A percentile compares a stretch with the other conserved stretches of the same genome.
Conservation (phyloP, 2,113 vertebrate genomes). For the Petrocephalus zakoni region DNA sequence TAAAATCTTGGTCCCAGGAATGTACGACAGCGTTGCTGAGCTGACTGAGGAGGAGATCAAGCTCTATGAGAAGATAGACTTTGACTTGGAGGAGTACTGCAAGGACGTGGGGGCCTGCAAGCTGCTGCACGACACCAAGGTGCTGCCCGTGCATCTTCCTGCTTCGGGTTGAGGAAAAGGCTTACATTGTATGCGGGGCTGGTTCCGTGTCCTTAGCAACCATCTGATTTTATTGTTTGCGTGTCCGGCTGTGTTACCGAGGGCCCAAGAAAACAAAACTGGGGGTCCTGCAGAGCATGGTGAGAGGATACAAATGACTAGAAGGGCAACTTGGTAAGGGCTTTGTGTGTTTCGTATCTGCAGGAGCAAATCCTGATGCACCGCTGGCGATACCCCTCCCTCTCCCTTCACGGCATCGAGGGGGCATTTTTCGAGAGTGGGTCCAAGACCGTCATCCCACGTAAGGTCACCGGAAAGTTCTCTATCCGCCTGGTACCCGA, state of each 20-base stretch:
- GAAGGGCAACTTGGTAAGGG: not conserved
- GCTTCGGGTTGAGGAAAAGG: not conserved
- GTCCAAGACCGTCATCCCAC: conserved; percentile 89
- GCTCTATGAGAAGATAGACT: conserved; percentile 86
- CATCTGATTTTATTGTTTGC: not conserved
- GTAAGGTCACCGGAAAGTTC: conserved; percentile 92
- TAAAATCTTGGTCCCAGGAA: conserved; percentile 75
- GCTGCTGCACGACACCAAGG: conserved; percentile 78
- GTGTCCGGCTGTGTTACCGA: not conserved
- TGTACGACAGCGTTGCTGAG: conserved; percentile 70
- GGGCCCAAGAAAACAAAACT: not conserved
- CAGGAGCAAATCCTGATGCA: conserved; percentile 89
- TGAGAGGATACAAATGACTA: not conserved
- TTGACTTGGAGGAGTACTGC: conserved; percentile 80
- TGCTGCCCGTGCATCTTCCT: conserved; percentile 26
- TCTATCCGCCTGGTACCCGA: conserved; percentile 89
- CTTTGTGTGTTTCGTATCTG: not conserved
- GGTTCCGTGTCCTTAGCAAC: no score
- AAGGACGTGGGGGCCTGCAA: conserved; percentile 69
- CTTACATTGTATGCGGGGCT: not conserved
- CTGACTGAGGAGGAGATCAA: conserved; percentile 71
- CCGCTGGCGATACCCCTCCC: conserved; percentile 88
- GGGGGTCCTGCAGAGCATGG: not conserved
- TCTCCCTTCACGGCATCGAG: conserved; percentile 96
- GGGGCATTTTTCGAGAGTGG: conserved; percentile 84